These are phyloP conservation scores for Tetranychus piercei DNA, from an alignment of 2,888 invertebrate species.

Conservation along the genomic window DNA sequence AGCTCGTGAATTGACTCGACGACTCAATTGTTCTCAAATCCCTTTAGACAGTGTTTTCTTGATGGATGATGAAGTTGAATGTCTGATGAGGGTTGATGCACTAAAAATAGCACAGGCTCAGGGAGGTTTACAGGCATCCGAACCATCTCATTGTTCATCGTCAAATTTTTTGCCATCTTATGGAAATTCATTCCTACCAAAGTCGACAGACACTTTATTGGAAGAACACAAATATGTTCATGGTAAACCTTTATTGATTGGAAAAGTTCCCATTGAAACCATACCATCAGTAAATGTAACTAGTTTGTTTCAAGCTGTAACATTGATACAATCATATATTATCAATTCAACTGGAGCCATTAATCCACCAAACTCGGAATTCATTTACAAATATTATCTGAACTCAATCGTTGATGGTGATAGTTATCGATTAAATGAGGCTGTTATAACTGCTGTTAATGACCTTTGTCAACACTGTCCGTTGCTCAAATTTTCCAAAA, in stretches of 20 bases:
- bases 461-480: conserved; percentile 20
- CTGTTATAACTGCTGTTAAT: conserved; percentile 15
- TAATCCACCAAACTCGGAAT: neutral
- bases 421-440: neutral
- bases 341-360: neutral
- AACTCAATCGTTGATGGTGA: neutral
- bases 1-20: neutral
- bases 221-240: neutral
- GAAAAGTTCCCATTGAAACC: conserved; percentile 6
- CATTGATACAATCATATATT: neutral
- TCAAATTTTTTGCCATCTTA: neutral
- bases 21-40: neutral
- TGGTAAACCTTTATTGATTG: neutral
- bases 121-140: neutral
- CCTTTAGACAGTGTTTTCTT: neutral
- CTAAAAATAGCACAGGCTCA: neutral
- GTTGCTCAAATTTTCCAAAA: neutral
- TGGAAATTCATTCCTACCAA: neutral
- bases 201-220: neutral
- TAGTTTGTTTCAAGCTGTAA: neutral
- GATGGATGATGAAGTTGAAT: conserved; percentile 1
- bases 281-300: neutral
- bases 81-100: conserved; percentile 3
- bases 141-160: neutral
- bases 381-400: neutral